Evolutionary conservation across 2,113 vertebrate genomes (phyloP).

Genomic region (Microcebus murinus): DNA sequence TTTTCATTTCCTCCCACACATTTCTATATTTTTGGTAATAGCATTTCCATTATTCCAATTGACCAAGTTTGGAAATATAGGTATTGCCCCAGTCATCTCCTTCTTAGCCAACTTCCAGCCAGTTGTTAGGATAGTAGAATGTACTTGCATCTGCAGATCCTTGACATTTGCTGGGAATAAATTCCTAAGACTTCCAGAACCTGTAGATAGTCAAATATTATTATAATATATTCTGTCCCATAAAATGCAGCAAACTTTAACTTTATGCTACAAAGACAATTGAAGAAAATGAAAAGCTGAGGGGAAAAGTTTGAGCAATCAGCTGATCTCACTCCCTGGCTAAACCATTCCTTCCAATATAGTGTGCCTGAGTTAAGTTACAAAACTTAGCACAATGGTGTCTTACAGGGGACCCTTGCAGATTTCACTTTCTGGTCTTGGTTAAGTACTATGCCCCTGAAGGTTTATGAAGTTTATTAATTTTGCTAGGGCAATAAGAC

Average conservation of each 20-base stretch:
- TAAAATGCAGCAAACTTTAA: slow-evolving; percentile 41
- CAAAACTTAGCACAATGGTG: not conserved
- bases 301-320: not conserved
- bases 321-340: not conserved
- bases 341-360: not conserved
- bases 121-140: not conserved
- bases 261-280: not conserved
- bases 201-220: not conserved
- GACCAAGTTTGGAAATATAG: not conserved
- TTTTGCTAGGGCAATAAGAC: slow-evolving; percentile 36
- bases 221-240: not conserved
- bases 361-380: not conserved
- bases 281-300: slow-evolving; percentile 4
- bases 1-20: not conserved
- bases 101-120: not conserved
- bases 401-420: not conserved
- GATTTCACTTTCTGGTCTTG: slow-evolving; percentile 11
- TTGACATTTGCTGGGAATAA: not conserved
- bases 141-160: not conserved
- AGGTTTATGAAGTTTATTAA: slow-evolving; percentile 40
- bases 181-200: not conserved
- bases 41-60: not conserved
- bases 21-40: not conserved
- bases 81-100: not conserved
- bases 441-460: not conserved